Evolutionary conservation across 2,113 vertebrate species (phyloP).

Genomic region (Muntiacus reevesi): DNA sequence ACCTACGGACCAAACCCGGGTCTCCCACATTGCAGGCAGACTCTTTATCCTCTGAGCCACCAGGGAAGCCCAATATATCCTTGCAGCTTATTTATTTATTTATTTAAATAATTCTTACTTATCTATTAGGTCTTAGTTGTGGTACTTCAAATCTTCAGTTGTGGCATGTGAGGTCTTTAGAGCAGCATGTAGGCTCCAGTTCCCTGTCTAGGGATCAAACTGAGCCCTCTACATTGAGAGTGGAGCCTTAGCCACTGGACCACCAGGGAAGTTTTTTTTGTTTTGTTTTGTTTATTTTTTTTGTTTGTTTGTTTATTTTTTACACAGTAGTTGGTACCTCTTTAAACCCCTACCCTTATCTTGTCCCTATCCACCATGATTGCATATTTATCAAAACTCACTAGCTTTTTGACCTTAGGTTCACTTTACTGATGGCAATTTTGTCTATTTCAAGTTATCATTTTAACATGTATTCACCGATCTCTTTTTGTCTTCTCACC

Average conservation of each 20-base stretch:
- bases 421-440: neutral
- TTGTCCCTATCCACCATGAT: neutral
- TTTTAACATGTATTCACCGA: neutral
- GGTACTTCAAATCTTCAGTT: neutral
- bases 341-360: neutral
- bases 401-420: neutral
- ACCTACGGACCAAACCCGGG: accelerated
- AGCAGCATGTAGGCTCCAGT: neutral
- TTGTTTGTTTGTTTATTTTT: neutral
- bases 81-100: neutral
- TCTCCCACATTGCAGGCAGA: neutral
- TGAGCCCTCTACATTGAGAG: neutral
- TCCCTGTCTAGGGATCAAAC: neutral
- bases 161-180: neutral
- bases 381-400: neutral
- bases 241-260: neutral
- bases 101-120: neutral
- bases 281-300: no score
- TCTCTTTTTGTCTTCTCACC: neutral
- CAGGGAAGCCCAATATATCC: neutral
- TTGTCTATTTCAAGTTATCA: neutral
- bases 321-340: neutral
- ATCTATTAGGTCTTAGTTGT: neutral
- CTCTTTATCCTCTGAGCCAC: neutral
- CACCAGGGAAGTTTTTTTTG: neutral